Evolutionary conservation across 2,888 invertebrate genomes (phyloP).

Genomic region (Hyppa rectilinea): DNA sequence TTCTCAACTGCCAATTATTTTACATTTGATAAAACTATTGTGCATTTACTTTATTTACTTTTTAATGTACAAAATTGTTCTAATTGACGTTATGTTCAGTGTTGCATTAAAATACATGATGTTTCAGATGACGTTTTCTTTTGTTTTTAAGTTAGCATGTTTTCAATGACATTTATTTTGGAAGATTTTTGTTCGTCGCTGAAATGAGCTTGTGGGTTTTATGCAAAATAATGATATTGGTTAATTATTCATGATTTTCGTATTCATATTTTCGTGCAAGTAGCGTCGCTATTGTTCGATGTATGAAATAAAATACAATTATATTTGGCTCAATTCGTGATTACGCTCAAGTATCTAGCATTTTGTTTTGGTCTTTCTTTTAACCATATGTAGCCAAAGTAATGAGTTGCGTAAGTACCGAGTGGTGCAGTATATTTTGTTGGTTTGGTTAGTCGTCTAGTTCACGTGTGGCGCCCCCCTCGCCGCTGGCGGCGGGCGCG

Average conservation of each 20-base stretch:
- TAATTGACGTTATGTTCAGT: conserved; percentile 85
- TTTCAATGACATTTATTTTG: conserved; percentile 88
- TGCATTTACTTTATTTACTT: conserved; percentile 75
- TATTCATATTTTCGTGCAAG: conserved; percentile 85
- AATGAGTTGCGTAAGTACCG: conserved; percentile 73
- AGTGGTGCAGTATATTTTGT: conserved; percentile 82
- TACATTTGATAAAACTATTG: conserved; percentile 73
- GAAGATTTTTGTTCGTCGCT: conserved; percentile 84
- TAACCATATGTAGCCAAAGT: conserved; percentile 69
- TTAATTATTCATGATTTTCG: conserved; percentile 66
- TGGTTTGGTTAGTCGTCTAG: conserved; percentile 89
- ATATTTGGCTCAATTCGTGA: conserved; percentile 58
- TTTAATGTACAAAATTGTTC: conserved; percentile 77
- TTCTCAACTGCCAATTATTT: conserved; percentile 84
- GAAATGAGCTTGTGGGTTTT: conserved; percentile 69
- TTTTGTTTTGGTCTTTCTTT: conserved; percentile 75
- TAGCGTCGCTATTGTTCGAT: conserved; percentile 75
- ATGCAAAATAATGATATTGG: conserved; percentile 67
- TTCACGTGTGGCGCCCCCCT: conserved; percentile 80
- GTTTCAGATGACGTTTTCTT: conserved; percentile 80
- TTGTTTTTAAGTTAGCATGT: conserved; percentile 78
- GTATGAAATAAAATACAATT: conserved; percentile 58
- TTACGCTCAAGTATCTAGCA: conserved; percentile 67
- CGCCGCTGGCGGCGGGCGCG: conserved; percentile 84
- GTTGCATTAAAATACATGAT: conserved; percentile 87